A percentile compares a stretch with the other conserved stretches of the same genome.
phyloP scores from a whole-genome alignment of 2,888 invertebrate species.

The Acleris literana region DNA sequence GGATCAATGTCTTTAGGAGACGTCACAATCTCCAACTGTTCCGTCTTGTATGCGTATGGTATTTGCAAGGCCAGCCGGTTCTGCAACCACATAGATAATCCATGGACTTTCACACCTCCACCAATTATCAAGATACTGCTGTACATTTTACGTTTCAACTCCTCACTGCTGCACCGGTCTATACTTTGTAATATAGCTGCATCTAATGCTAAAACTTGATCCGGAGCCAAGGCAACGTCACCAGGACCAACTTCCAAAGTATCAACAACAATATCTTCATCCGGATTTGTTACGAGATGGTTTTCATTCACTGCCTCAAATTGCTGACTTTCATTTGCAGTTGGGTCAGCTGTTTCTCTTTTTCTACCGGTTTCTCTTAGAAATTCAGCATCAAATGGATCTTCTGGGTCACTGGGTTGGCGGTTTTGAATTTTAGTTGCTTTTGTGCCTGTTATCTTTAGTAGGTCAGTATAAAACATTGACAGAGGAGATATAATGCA shows the following conservation, averaged over 20 bases:
- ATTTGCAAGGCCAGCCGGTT: constrained; percentile 93
- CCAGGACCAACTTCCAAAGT: constrained; percentile 81
- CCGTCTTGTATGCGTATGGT: constrained; percentile 90
- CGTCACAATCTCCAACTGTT: constrained; percentile 94
- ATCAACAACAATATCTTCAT: constrained; percentile 90
- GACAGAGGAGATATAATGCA: constrained; percentile 95
- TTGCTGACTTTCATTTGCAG: constrained; percentile 70
- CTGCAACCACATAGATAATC: constrained; percentile 93
- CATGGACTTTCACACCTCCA: constrained; percentile 94
- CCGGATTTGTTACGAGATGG: constrained; percentile 79
- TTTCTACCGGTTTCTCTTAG: constrained; percentile 92
- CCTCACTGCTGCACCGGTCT: constrained; percentile 94
- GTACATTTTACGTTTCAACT: constrained; percentile 96
- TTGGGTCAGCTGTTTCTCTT: constrained; percentile 72
- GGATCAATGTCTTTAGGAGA: constrained; percentile 96
- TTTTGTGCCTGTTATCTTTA: constrained; percentile 92
- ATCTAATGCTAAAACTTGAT: constrained; percentile 93
- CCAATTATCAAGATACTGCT: constrained; percentile 96
- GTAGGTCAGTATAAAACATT: constrained; percentile 93
- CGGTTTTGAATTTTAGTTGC: constrained; percentile 89
- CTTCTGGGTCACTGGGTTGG: constrained; percentile 90
- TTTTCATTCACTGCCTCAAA: constrained; percentile 79
- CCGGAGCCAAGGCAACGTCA: constrained; percentile 88
- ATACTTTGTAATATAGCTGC: constrained; percentile 96
- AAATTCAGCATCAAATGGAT: constrained; percentile 96